Percentiles rank a stretch among this genome's conserved stretches.
phyloP scores from a whole-genome alignment of 2,797 vertebrate genomes.

The Anguilla anguilla region DNA sequence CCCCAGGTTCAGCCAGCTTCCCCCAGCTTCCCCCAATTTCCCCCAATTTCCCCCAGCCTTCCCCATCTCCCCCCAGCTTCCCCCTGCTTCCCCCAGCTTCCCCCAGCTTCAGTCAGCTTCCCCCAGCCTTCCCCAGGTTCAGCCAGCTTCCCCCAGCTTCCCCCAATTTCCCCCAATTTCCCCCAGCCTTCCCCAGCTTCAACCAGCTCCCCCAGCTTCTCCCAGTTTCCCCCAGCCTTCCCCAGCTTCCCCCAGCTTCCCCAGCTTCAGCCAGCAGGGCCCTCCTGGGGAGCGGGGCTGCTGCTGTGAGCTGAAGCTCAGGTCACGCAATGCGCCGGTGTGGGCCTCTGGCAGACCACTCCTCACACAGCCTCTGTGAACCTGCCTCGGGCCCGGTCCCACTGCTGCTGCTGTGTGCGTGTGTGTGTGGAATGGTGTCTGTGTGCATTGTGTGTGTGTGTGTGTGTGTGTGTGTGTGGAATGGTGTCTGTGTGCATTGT shows the following conservation, averaged over 20 bases:
- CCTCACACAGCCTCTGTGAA: no score
- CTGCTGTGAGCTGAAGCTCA: not conserved
- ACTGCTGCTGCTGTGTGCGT: no score
- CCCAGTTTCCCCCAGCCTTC: constrained; percentile 2
- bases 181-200: constrained; percentile 27
- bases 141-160: not conserved
- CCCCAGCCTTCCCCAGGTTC: no score
- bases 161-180: not conserved
- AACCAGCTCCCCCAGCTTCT: no score
- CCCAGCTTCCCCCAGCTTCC: not conserved
- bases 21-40: constrained; percentile 10
- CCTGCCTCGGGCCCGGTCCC: no score
- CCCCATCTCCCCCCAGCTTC: not conserved
- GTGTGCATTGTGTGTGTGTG: no score
- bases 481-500: no score
- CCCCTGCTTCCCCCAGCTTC: not conserved
- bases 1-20: not conserved
- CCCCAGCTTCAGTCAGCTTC: not conserved
- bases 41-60: constrained; percentile 11
- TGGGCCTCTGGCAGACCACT: not conserved
- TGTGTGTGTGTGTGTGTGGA: no score
- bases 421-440: no score
- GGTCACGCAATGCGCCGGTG: not conserved
- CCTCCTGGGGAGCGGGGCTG: constrained; percentile 23
- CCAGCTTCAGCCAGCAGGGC: constrained; percentile 22